These are phyloP conservation scores for Scrobipalpa costella DNA, from an alignment of 2,888 invertebrate species.

Conservation along the genomic window DNA sequence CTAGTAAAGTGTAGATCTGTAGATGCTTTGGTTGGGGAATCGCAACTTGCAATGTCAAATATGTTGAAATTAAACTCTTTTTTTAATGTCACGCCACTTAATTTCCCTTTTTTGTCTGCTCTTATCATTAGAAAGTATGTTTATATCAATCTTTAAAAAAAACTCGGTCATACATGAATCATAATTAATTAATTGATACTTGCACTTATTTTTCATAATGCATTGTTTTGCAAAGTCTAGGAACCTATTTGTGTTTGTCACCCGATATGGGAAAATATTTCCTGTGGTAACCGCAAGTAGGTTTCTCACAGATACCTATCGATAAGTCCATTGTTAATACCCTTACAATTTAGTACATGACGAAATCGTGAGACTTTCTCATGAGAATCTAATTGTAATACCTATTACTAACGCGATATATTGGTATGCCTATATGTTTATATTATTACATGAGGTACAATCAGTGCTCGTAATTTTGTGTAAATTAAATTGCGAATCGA, in stretches of 20 bases:
- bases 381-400: slow-evolving; percentile 19
- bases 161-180: no score
- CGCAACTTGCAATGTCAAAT: no score
- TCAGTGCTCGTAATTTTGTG: neutral
- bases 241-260: neutral
- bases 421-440: neutral
- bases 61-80: no score
- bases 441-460: neutral
- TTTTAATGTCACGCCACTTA: no score
- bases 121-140: no score
- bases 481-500: neutral
- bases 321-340: slow-evolving; percentile 18
- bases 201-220: no score
- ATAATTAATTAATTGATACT: no score
- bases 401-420: neutral
- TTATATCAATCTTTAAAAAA: no score
- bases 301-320: slow-evolving; percentile 13
- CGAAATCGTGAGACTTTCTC: slow-evolving; percentile 21
- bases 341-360: neutral
- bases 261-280: neutral
- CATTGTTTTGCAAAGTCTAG: neutral
- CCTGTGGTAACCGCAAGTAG: neutral
- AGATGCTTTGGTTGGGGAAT: neutral
- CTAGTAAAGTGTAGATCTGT: neutral
- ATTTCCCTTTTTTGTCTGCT: no score